Conservation (phyloP, 2,888 invertebrate species). For the Hypercompe scribonia region DNA sequence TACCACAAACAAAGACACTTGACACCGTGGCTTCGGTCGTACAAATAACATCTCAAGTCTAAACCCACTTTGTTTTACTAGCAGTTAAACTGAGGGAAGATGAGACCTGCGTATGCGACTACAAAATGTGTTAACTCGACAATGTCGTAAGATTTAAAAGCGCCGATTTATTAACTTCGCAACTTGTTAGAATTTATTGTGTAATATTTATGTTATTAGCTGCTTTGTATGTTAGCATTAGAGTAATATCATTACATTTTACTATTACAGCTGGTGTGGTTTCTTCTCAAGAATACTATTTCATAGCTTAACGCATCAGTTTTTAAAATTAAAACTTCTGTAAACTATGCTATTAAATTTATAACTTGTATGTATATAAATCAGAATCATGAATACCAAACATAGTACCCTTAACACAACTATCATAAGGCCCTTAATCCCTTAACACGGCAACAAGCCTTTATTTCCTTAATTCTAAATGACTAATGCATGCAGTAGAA, state of each 20-base stretch:
- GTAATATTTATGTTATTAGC: slow-evolving; percentile 35
- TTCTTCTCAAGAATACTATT: not conserved
- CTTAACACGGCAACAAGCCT: not conserved
- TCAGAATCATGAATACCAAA: no score
- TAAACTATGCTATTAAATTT: no score
- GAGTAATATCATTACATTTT: slow-evolving; percentile 4
- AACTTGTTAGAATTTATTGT: slow-evolving; percentile 42
- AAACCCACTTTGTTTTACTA: slow-evolving; percentile 60
- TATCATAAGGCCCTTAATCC: not conserved
- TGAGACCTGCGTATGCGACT: slow-evolving; percentile 34
- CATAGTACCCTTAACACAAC: no score
- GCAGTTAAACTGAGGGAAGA: slow-evolving; percentile 53
- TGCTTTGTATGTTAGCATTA: slow-evolving; percentile 4
- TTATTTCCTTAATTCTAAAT: no score
- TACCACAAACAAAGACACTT: slow-evolving; percentile 61
- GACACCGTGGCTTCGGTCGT: slow-evolving; percentile 58
- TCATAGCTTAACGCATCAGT: not conserved
- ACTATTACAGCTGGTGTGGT: not conserved
- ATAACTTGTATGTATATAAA: no score
- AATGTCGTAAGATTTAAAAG: slow-evolving; percentile 59
- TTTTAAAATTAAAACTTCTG: not conserved
- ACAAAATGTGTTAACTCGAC: slow-evolving; percentile 59
- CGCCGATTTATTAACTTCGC: slow-evolving; percentile 61
- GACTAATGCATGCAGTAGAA: no score
- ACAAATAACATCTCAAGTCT: slow-evolving; percentile 33